Base-by-base conservation (phyloP, 2,797 vertebrate species). In the Sebastes steindachneri region DNA sequence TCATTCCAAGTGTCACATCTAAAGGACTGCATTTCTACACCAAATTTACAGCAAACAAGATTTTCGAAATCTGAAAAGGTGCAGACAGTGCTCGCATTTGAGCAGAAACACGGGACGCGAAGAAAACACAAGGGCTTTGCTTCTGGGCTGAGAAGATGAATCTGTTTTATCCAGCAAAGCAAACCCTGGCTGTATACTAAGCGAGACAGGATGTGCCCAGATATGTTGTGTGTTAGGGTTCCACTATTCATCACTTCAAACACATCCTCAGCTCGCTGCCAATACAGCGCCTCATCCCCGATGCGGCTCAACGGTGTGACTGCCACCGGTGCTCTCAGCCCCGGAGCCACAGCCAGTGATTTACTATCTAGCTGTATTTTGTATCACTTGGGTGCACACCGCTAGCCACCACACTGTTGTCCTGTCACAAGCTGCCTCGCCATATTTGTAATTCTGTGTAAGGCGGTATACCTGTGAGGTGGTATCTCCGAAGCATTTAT, bases 321-420 rank as follows among this genome's bases (percentile, higher is more conserved):
- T 87, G 85, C 87, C 83, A 72, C 87, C 25, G 60, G 70, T 54
- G 86, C 83, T 83, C 79, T 79, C 58, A 74, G 85, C 90, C 82
- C 88, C 54, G 76, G 69, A 91, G 88, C 88, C 84, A 77, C 11
- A 78, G 83, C 75, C 78, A 86, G 86, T 93, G 94, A 94, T 95
- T 94, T 94, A 94, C 92, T 93, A 92, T 94, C 92, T 86, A 4
- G 83, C 86, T 84, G 85, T 88, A 87, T 92, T 95, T 92, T 89
- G 91, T 93, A 88, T 92, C 93, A 90, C 87, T 86, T 66, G 87
- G 91, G 67, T 85, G 89, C 94, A 87, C 92, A 78, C 81, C 68
- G 31, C 89, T 77, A 55, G 86, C 86, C 87, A 51, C 48, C 45
- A 75, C 92, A 78, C 83, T 64, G 85, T 82, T 85, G 84, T 78